Evolutionary conservation across 2,888 invertebrate species (phyloP).

Genomic region (Ptychoptera contaminata): DNA sequence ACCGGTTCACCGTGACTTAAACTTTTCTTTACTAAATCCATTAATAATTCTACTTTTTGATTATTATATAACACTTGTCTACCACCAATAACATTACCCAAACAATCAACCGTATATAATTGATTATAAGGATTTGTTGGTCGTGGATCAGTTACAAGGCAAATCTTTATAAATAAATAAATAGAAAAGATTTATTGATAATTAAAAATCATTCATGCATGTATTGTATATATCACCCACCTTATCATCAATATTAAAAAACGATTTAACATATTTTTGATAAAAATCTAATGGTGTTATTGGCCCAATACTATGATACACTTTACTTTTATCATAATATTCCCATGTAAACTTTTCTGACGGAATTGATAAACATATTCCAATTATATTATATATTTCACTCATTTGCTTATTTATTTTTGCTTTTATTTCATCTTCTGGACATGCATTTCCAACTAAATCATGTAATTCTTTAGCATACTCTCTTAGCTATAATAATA

Average conservation of each 20-base stretch:
- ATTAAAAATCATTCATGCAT: neutral
- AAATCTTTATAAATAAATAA: conserved; percentile 40
- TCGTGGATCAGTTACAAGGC: conserved; percentile 75
- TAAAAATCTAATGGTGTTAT: conserved; percentile 70
- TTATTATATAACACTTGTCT: conserved; percentile 70
- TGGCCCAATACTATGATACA: conserved; percentile 55
- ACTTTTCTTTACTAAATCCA: conserved; percentile 58
- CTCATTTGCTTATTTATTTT: conserved; percentile 55
- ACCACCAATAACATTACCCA: conserved; percentile 79
- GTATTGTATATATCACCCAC: conserved; percentile 29
- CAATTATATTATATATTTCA: conserved; percentile 63
- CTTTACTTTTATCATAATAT: conserved; percentile 69
- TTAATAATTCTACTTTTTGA: conserved; percentile 62
- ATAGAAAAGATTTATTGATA: no score
- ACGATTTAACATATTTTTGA: conserved; percentile 54
- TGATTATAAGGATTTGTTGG: conserved; percentile 60
- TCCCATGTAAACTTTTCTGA: conserved; percentile 66
- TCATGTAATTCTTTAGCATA: conserved; percentile 58
- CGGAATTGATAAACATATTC: conserved; percentile 70
- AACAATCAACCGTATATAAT: conserved; percentile 70
- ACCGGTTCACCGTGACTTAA: conserved; percentile 70
- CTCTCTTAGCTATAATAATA: conserved; percentile 50
- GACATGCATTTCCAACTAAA: conserved; percentile 40
- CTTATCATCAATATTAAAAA: conserved; percentile 71
- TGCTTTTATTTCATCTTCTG: conserved; percentile 43